Conservation (phyloP, 2,113 vertebrate species). For the Chamaea fasciata region DNA sequence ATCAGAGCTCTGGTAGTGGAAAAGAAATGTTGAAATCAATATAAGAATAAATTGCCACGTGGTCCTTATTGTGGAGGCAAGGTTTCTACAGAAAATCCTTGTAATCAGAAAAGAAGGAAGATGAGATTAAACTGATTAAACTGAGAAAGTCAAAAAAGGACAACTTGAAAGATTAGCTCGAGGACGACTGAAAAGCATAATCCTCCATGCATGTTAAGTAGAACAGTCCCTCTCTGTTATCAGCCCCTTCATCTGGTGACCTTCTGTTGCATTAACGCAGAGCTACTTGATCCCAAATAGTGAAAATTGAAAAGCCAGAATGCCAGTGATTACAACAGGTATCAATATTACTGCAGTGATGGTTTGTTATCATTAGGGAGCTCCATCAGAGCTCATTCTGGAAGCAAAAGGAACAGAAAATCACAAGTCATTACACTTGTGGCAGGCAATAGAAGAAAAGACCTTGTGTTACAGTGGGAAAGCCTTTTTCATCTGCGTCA, state of each 20-base stretch:
- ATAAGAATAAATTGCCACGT: conserved; percentile 73
- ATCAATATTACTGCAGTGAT: conserved; percentile 69
- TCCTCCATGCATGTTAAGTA: conserved; percentile 76
- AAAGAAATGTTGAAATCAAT: conserved; percentile 74
- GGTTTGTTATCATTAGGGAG: conserved; percentile 70
- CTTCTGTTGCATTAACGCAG: conserved; percentile 69
- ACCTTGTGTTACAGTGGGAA: neutral
- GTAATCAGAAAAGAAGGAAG: conserved; percentile 80
- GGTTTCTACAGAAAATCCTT: conserved; percentile 78
- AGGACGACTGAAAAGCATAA: conserved; percentile 63
- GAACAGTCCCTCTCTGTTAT: conserved; percentile 64
- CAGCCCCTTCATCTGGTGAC: conserved; percentile 74
- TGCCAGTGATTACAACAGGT: conserved; percentile 73
- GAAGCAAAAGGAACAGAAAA: conserved; percentile 56
- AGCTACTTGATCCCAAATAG: conserved; percentile 72
- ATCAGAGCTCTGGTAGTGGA: neutral
- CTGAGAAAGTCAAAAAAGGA: conserved; percentile 84
- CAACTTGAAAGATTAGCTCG: conserved; percentile 82
- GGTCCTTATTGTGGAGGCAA: conserved; percentile 71
- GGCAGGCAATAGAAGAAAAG: conserved; percentile 6
- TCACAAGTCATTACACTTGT: conserved; percentile 21
- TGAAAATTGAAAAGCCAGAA: conserved; percentile 72
- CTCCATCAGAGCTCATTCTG: conserved; percentile 57
- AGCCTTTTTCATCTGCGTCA: conserved; percentile 14
- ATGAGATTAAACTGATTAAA: conserved; percentile 84